Conservation (phyloP, 2,113 vertebrate genomes). For the Thamnophis sirtalis region DNA sequence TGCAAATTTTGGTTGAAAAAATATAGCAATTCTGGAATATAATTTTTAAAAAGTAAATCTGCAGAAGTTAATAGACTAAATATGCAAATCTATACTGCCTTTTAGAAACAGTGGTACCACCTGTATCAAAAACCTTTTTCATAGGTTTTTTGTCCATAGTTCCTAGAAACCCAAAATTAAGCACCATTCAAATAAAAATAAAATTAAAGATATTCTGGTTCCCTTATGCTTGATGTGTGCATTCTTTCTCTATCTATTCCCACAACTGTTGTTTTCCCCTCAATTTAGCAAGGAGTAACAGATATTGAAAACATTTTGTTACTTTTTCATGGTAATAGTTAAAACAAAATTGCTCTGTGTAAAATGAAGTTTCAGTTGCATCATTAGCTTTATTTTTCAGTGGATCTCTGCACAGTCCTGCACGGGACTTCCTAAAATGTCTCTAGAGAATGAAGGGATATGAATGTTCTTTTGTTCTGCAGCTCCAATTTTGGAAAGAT, state of each 20-base stretch:
- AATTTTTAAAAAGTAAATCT: accelerated
- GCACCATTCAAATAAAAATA: neutral
- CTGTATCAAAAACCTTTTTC: neutral
- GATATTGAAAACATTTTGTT: neutral
- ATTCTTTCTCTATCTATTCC: neutral
- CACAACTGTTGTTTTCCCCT: neutral
- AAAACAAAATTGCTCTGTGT: neutral
- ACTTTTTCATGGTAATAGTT: neutral
- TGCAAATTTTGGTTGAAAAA: neutral
- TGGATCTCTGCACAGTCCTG: neutral
- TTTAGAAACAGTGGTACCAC: neutral
- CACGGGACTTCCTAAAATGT: neutral
- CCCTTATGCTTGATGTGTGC: neutral
- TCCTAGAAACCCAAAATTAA: neutral
- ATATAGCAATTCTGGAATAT: neutral
- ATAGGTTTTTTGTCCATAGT: neutral
- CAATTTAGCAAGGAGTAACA: neutral
- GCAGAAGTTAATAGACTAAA: slow-evolving; percentile 1
- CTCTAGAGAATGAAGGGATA: neutral
- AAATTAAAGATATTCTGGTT: neutral
- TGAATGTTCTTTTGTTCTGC: neutral
- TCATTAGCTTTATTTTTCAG: neutral
- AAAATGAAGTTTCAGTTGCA: neutral
- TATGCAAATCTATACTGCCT: neutral
- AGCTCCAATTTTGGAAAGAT: neutral